Conservation (phyloP, 2,888 invertebrate genomes). For the Drosophila nigricruria region DNA sequence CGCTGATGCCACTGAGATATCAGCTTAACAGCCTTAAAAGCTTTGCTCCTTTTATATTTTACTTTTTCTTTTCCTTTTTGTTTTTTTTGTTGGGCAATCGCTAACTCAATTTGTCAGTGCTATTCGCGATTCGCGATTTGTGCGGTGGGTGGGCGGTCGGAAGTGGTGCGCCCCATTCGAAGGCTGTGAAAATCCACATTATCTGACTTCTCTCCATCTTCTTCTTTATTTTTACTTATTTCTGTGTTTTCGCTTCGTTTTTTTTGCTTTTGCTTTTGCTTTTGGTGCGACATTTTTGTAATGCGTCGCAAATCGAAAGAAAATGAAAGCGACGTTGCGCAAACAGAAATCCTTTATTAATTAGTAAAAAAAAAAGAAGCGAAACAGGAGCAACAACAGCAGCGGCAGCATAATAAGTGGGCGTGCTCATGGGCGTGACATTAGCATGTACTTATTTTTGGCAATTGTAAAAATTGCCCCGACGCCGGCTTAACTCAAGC, state of each 20-base stretch:
- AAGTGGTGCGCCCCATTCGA: conserved; percentile 17
- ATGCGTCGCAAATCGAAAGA: conserved; percentile 75
- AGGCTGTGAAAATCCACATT: conserved; percentile 62
- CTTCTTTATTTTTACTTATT: neutral
- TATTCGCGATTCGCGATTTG: conserved; percentile 40
- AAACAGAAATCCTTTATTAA: conserved; percentile 72
- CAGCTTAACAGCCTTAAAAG: conserved; percentile 68
- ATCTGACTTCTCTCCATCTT: conserved; percentile 44
- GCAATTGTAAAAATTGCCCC: conserved; percentile 61
- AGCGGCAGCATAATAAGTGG: conserved; percentile 12
- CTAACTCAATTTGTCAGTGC: conserved; percentile 68
- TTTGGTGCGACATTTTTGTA: conserved; percentile 40
- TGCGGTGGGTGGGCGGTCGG: neutral
- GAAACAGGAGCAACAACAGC: conserved; percentile 16
- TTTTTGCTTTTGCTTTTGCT: neutral
- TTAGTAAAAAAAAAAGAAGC: conserved; percentile 53
- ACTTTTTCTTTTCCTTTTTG: too few relatives aligned
- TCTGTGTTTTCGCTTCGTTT: conserved; percentile 51
- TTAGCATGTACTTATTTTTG: conserved; percentile 63
- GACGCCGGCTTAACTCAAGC: conserved; percentile 41
- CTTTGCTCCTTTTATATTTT: conserved; percentile 52
- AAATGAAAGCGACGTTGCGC: conserved; percentile 61
- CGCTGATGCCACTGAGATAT: conserved; percentile 40
- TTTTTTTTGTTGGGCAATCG: conserved; percentile 35
- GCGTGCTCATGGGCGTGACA: conserved; percentile 44